Base-by-base conservation (phyloP, 2,113 vertebrate species). In the Pica pica region DNA sequence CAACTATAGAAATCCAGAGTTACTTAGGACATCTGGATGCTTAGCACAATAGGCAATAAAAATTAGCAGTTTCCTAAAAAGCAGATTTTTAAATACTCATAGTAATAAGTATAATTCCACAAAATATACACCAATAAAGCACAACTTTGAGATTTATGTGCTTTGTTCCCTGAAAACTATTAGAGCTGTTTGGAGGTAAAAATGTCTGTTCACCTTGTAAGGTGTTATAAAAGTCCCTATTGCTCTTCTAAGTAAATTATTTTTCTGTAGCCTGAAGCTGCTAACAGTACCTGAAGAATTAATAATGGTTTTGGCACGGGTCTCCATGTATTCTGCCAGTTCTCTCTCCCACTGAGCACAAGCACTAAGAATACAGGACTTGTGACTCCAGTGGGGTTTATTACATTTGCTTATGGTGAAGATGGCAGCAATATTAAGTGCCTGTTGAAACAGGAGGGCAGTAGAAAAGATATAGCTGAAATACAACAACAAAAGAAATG, bases 231-330 rank as follows among this genome's bases (percentile, higher is more conserved):
- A 97, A 73, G 9, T 60, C 60, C 24, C 50, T 50, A 49, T 46
- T 91, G 56, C 82, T 97, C 96, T 94, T 77, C 88, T 76, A 86
- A 95, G 64, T 78, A 82, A 97, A 96, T 95, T 95, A 94, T 93
- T 97, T 96, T 91, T 96, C 44, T 93, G 52, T 82, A 90, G 77
- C 94, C 90, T 63, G 75, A 50, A 97, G 94, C 87, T 91, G 59
- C 88, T 94, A 96, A 85, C 39, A 71, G 52, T 71, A 93, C 42
- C 56, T 92, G 75, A 94, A 91, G 85, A 97, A 96, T 95, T 96
- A 96, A 91, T 96, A 97, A 95, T 24, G 18, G 15, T 60, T 23
- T 69, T 97, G 83, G 31, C 81, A 78, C 37, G 86, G 52, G 93
- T 91, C 92, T 96, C 52, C 20, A 28, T 10, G 4, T 59, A 33